Conservation (phyloP, 2,797 vertebrate genomes). For the Gadopsis bispinosus region DNA sequence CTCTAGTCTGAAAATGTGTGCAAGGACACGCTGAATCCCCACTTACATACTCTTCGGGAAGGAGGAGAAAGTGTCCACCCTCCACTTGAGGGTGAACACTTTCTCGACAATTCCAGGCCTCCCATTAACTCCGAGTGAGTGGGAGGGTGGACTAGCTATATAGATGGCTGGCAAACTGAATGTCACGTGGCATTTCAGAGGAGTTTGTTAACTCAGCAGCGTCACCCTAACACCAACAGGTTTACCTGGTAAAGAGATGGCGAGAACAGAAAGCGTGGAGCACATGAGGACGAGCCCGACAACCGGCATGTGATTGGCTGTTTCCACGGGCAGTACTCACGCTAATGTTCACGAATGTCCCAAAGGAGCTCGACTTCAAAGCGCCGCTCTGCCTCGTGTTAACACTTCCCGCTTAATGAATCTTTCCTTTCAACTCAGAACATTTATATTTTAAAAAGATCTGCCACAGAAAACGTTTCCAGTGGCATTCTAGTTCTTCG, state of each 20-base stretch:
- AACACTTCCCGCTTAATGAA: conserved; percentile 33
- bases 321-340: conserved; percentile 8
- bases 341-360: conserved; percentile 46
- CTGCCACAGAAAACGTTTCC: background rate
- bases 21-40: conserved; percentile 15
- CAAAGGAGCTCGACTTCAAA: conserved; percentile 33
- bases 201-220: conserved; percentile 1
- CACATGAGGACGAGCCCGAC: conserved; percentile 1
- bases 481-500: too few species aligned
- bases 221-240: background rate
- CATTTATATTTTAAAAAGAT: background rate
- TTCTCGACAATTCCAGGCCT: conserved; percentile 23
- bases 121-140: conserved; percentile 36
- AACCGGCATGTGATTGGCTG: conserved; percentile 22
- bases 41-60: conserved; percentile 22
- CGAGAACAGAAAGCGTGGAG: conserved; percentile 11
- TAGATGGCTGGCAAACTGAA: conserved; percentile 13
- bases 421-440: conserved; percentile 11
- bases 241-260: background rate
- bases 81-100: conserved; percentile 16
- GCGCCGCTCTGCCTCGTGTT: background rate
- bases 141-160: conserved; percentile 8
- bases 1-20: background rate
- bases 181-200: conserved; percentile 1
- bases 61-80: conserved; percentile 18